Percentiles rank a stretch among this genome's conserved stretches.
Conservation (phyloP, 2,113 vertebrate genomes). For the Gobiocypris rarus region DNA sequence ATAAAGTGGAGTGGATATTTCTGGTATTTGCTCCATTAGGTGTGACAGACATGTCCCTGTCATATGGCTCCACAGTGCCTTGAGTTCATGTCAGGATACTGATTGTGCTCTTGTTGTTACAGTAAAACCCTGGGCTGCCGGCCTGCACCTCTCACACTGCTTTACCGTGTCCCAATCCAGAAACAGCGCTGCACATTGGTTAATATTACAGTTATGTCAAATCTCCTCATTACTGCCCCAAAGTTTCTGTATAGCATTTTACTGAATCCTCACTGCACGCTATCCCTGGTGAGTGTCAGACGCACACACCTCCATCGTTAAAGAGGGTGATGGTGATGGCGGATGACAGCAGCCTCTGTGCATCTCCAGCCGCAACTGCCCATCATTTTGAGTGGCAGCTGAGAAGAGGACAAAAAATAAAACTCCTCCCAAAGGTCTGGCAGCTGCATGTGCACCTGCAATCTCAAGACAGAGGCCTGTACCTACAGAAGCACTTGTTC, state of each 20-base stretch:
- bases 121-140: constrained; percentile 49
- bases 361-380: constrained; percentile 65
- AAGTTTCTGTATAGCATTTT: constrained; percentile 40
- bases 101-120: constrained; percentile 47
- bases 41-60: constrained; percentile 48
- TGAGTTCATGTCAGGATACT: constrained; percentile 32
- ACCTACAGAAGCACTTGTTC: not conserved
- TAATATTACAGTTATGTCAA: constrained; percentile 57
- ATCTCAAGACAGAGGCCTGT: constrained; percentile 52
- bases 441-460: constrained; percentile 75
- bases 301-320: constrained; percentile 53
- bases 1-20: constrained; percentile 29
- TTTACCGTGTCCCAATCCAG: constrained; percentile 36
- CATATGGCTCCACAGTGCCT: not conserved
- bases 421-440: constrained; percentile 57
- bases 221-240: constrained; percentile 57
- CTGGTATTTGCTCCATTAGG: constrained; percentile 49
- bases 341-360: constrained; percentile 60
- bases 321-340: constrained; percentile 55
- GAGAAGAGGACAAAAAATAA: constrained; percentile 37
- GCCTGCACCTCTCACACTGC: constrained; percentile 42
- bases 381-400: constrained; percentile 74
- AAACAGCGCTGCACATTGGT: constrained; percentile 52
- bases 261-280: not conserved
- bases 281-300: constrained; percentile 35